Percentiles rank a stretch among this genome's conserved stretches.
Conservation (phyloP, 2,888 invertebrate species). For the Lingula anatina region DNA sequence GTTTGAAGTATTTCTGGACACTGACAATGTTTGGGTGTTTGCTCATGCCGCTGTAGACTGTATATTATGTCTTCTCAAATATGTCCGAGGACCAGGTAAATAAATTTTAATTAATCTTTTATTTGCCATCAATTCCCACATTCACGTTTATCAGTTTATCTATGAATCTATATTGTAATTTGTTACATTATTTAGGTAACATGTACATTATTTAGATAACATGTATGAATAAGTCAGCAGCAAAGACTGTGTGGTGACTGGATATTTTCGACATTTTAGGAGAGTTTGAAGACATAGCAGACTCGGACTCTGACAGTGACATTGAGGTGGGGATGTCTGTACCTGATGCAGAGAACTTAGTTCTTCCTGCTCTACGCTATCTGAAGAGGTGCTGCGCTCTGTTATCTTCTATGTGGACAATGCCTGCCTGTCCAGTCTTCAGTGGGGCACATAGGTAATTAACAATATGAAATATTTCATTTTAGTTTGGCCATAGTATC, state of each 20-base stretch:
- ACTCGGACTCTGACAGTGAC: slow-evolving; percentile 36
- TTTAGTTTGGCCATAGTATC: neutral
- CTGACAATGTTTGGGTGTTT: slow-evolving; percentile 88
- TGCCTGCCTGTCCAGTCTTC: slow-evolving; percentile 91
- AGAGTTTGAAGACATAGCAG: slow-evolving; percentile 33
- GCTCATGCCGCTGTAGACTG: slow-evolving; percentile 92
- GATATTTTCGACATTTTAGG: too few relatives aligned
- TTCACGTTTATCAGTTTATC: too few relatives aligned
- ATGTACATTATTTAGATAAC: too few relatives aligned
- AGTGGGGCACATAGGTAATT: slow-evolving; percentile 70
- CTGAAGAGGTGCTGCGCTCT: slow-evolving; percentile 82
- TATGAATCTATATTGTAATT: too few relatives aligned
- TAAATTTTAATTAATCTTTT: slow-evolving; percentile 13
- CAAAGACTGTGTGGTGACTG: too few relatives aligned
- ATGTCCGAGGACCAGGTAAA: slow-evolving; percentile 67
- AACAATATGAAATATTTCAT: neutral
- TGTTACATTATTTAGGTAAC: too few relatives aligned
- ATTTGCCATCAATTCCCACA: too few relatives aligned
- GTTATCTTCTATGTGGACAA: slow-evolving; percentile 84
- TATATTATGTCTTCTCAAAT: slow-evolving; percentile 77
- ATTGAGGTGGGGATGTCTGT: slow-evolving; percentile 22
- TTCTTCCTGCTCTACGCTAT: slow-evolving; percentile 72
- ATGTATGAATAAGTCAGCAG: too few relatives aligned
- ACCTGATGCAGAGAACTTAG: slow-evolving; percentile 33
- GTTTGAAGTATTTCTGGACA: slow-evolving; percentile 80